Evolutionary conservation across 2,113 vertebrate genomes (phyloP).

Genomic region (Carassius carassius): DNA sequence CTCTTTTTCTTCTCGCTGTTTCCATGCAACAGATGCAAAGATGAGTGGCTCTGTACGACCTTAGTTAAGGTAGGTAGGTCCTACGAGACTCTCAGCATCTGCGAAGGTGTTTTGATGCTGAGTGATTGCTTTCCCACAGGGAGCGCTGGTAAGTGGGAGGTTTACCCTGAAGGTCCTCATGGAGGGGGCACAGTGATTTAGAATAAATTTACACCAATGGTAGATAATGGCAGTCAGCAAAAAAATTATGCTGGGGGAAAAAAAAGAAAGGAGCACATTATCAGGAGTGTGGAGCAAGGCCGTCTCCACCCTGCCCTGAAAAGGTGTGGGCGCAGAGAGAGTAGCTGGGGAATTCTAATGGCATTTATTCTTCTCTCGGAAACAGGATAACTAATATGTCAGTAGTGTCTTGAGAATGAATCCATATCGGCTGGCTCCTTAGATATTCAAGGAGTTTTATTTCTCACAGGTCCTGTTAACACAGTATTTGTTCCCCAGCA

Average conservation of each 20-base stretch:
- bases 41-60: slow-evolving; percentile 20
- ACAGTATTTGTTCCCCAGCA: background rate
- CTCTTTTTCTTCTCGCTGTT: slow-evolving; percentile 25
- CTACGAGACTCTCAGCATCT: background rate
- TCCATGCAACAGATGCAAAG: slow-evolving; percentile 35
- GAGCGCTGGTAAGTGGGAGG: slow-evolving; percentile 35
- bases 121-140: slow-evolving; percentile 48
- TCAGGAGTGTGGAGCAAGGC: slow-evolving; percentile 21
- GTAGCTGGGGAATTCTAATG: slow-evolving; percentile 17
- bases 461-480: slow-evolving; percentile 22
- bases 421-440: background rate
- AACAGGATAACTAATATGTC: slow-evolving; percentile 38
- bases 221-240: slow-evolving; percentile 51
- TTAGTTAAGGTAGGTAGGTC: slow-evolving; percentile 28
- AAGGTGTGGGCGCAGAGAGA: background rate
- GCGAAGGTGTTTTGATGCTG: slow-evolving; percentile 32
- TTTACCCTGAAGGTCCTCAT: slow-evolving; percentile 37
- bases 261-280: slow-evolving; percentile 21
- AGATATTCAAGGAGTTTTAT: slow-evolving; percentile 12
- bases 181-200: slow-evolving; percentile 31
- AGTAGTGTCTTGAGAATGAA: background rate
- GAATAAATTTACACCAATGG: slow-evolving; percentile 51
- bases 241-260: slow-evolving; percentile 41
- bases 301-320: background rate
- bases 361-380: slow-evolving; percentile 23